A percentile compares a stretch with the other conserved stretches of the same genome.
These are phyloP conservation scores for Bucorvus abyssinicus DNA, from an alignment of 2,797 vertebrate genomes.

Conservation along the genomic window DNA sequence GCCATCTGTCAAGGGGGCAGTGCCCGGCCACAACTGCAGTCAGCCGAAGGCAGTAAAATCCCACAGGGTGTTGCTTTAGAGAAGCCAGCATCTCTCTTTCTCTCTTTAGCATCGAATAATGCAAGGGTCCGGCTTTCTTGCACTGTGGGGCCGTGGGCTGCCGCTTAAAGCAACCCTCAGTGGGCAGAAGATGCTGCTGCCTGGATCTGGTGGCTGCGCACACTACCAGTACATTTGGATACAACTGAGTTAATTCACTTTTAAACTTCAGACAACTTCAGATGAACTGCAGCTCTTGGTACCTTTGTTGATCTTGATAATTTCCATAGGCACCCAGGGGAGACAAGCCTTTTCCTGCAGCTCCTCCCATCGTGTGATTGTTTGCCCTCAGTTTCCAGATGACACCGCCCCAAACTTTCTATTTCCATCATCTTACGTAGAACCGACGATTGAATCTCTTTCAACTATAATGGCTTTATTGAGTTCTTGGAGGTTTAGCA, in stretches of 20 bases:
- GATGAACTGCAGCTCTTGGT: not conserved
- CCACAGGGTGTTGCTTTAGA: not conserved
- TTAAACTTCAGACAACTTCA: not conserved
- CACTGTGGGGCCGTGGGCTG: not conserved
- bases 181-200: not conserved
- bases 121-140: not conserved
- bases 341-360: not conserved
- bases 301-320: not conserved
- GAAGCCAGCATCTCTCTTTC: not conserved
- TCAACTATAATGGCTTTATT: not conserved
- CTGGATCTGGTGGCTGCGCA: not conserved
- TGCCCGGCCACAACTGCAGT: not conserved
- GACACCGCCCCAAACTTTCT: not conserved
- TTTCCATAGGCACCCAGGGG: not conserved
- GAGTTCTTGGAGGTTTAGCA: slow-evolving; percentile 22
- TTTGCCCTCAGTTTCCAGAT: not conserved
- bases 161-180: not conserved
- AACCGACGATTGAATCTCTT: not conserved
- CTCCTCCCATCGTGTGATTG: accelerated
- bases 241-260: not conserved
- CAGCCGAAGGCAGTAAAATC: not conserved
- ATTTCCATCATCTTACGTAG: not conserved
- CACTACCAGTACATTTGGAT: not conserved
- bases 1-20: not conserved
- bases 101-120: not conserved